These are phyloP conservation scores for Lagria hirta DNA, from an alignment of 2,888 invertebrate species.

Conservation along the genomic window DNA sequence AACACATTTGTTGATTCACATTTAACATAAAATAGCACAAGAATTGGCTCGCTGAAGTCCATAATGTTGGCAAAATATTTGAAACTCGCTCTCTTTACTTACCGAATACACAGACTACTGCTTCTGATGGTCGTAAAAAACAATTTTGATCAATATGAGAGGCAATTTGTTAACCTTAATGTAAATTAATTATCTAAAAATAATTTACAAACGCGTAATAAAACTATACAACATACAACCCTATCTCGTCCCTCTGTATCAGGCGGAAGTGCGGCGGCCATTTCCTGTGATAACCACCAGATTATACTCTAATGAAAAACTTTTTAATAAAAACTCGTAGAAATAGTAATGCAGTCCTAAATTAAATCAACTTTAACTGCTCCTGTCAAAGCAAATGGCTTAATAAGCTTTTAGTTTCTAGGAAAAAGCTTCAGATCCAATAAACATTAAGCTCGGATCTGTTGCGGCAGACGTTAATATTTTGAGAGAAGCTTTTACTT, in stretches of 20 bases:
- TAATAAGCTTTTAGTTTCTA: not conserved
- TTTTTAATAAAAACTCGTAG: slow-evolving; percentile 11
- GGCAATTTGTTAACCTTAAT: too few relatives aligned
- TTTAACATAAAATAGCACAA: too few relatives aligned
- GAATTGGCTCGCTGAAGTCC: too few relatives aligned
- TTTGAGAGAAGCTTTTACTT: slow-evolving; percentile 15
- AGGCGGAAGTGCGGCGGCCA: slow-evolving; percentile 3
- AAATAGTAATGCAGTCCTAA: slow-evolving; percentile 1
- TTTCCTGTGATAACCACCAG: slow-evolving; percentile 14
- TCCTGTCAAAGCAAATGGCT: slow-evolving; percentile 2
- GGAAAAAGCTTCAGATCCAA: slow-evolving; percentile 1
- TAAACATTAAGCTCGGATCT: slow-evolving; percentile 3
- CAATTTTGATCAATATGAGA: too few relatives aligned
- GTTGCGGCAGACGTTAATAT: slow-evolving; percentile 17
- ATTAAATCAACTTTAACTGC: slow-evolving; percentile 6
- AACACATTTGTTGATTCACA: too few relatives aligned
- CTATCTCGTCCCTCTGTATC: slow-evolving; percentile 7
- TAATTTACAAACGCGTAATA: slow-evolving; percentile 3
- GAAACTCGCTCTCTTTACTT: too few relatives aligned
- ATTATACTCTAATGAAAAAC: slow-evolving; percentile 6
- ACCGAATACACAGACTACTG: too few relatives aligned
- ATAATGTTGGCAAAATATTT: too few relatives aligned
- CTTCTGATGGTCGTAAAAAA: too few relatives aligned
- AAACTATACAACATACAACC: slow-evolving; percentile 6
- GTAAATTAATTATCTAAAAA: too few relatives aligned